A percentile compares a stretch with the other conserved stretches of the same genome.
Evolutionary conservation across 2,888 invertebrate species (phyloP).

Genomic region (Pegoplata infirma): DNA sequence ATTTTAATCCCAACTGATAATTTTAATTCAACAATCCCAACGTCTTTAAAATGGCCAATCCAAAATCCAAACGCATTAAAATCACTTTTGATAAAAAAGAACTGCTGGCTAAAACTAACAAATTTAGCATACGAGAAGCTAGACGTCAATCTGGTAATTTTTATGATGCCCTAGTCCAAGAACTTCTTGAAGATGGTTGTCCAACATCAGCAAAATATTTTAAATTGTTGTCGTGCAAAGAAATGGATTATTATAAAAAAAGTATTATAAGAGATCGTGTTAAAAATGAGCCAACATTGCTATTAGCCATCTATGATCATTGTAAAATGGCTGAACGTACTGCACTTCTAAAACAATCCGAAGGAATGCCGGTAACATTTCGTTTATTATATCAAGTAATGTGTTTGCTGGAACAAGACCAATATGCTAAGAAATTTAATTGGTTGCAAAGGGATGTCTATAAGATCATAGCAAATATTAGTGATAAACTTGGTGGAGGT

Average conservation of each 20-base stretch:
- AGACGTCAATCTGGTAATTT: conserved; percentile 66
- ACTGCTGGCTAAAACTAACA: not conserved
- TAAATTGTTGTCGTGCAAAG: conserved; percentile 66
- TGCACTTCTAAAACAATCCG: conserved; percentile 48
- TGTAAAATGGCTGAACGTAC: conserved; percentile 68
- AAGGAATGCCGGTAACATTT: conserved; percentile 65
- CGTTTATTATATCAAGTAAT: conserved; percentile 67
- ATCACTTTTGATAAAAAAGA: conserved; percentile 36
- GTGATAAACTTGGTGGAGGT: conserved; percentile 29
- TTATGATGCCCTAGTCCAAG: conserved; percentile 68
- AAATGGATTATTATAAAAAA: conserved; percentile 63
- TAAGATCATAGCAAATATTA: conserved; percentile 65
- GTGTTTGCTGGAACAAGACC: conserved; percentile 63
- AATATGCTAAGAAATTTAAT: conserved; percentile 65
- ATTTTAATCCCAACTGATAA: too few species aligned
- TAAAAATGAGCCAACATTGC: conserved; percentile 64
- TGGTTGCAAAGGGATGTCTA: conserved; percentile 68
- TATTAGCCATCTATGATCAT: conserved; percentile 68
- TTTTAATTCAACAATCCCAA: too few species aligned
- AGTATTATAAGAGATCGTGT: conserved; percentile 65
- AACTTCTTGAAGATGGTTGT: conserved; percentile 70
- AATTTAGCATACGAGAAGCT: conserved; percentile 65
- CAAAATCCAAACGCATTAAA: not conserved
- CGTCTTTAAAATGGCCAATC: not conserved
- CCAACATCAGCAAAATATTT: conserved; percentile 67